phyloP scores from a whole-genome alignment of 2,113 vertebrate species.

The Diadophis punctatus region DNA sequence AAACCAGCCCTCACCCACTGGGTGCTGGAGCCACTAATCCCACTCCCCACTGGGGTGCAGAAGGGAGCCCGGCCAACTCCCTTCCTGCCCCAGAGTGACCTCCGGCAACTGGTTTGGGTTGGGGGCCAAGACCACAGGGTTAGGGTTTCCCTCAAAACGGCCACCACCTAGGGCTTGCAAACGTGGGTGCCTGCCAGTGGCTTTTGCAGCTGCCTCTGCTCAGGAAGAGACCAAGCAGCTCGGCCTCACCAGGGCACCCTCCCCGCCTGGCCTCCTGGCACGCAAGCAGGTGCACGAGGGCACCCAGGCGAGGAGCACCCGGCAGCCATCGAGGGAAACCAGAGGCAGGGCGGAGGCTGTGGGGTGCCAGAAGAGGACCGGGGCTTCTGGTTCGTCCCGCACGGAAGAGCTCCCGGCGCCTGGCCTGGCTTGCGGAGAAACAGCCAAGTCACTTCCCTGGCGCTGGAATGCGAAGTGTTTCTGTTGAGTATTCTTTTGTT shows the following conservation, averaged over 20 bases:
- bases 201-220: not conserved
- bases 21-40: not conserved
- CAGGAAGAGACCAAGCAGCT: not conserved
- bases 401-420: not conserved
- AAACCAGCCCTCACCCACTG: not conserved
- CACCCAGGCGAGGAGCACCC: not conserved
- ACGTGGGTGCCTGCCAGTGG: not conserved
- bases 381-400: not conserved
- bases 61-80: not conserved
- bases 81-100: not conserved
- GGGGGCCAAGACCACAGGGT: not conserved
- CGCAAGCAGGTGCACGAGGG: not conserved
- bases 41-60: not conserved
- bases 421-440: not conserved
- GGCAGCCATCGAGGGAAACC: not conserved
- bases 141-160: not conserved
- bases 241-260: not conserved
- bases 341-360: not conserved
- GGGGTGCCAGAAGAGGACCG: not conserved
- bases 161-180: rapidly evolving
- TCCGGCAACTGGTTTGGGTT: not conserved
- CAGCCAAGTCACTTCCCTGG: not conserved
- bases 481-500: constrained; percentile 24
- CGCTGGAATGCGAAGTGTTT: not conserved
- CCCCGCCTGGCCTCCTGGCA: not conserved